phyloP scores from a whole-genome alignment of 1,140 invertebrate genomes.

The Heliconius eleuchia region DNA sequence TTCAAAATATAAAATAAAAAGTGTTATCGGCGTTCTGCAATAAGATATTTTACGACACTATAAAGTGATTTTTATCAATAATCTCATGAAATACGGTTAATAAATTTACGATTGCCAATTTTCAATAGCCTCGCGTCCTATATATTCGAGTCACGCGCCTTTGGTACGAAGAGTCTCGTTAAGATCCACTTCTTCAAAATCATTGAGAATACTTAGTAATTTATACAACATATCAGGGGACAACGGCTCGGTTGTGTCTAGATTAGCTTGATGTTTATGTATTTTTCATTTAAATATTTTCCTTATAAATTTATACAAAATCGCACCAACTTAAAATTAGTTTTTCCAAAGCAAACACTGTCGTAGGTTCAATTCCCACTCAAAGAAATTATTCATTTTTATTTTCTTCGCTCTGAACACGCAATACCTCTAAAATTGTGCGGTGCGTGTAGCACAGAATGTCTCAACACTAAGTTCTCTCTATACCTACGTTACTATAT shows the following conservation, averaged over 20 bases:
- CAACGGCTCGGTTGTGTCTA: neutral
- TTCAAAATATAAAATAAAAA: neutral
- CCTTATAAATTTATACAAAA: too few relatives aligned
- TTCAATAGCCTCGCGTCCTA: neutral
- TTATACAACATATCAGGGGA: neutral
- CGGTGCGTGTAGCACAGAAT: too few relatives aligned
- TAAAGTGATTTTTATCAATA: constrained; percentile 10
- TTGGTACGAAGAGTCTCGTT: neutral
- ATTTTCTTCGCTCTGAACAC: too few relatives aligned
- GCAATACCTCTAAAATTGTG: too few relatives aligned
- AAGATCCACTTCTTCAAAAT: constrained; percentile 5
- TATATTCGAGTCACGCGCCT: constrained; percentile 2
- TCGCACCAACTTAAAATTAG: too few relatives aligned
- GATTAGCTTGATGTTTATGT: neutral
- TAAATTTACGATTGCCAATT: constrained; percentile 11
- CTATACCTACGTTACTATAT: too few relatives aligned
- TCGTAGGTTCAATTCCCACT: too few relatives aligned
- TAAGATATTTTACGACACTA: constrained; percentile 1
- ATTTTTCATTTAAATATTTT: too few relatives aligned
- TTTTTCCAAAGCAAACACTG: too few relatives aligned
- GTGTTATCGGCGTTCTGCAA: neutral
- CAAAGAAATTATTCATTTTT: too few relatives aligned
- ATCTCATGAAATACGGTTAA: constrained; percentile 7
- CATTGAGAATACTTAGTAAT: neutral
- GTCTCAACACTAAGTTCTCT: too few relatives aligned